Evolutionary conservation across 2,888 invertebrate genomes (phyloP).

Genomic region (Apodemia duryi): DNA sequence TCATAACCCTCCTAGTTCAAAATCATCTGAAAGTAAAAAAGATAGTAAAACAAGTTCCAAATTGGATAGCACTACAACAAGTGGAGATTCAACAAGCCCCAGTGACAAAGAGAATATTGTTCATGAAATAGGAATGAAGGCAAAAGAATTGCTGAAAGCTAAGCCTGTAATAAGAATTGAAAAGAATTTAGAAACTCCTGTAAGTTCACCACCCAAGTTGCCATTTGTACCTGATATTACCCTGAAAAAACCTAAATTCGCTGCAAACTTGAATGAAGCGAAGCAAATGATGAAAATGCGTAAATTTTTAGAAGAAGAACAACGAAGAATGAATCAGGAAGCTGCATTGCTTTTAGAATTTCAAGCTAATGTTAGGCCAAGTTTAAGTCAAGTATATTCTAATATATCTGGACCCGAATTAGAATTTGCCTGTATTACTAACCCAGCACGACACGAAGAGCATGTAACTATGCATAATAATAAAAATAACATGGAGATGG

Average conservation of each 20-base stretch:
- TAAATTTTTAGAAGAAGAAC: constrained; percentile 81
- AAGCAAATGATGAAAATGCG: constrained; percentile 83
- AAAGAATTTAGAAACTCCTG: constrained; percentile 58
- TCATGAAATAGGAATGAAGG: constrained; percentile 38
- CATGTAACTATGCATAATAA: constrained; percentile 18
- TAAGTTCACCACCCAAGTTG: constrained; percentile 54
- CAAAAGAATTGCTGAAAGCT: constrained; percentile 40
- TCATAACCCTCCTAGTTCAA: constrained; percentile 52
- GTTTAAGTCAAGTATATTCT: constrained; percentile 69
- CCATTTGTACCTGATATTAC: constrained; percentile 71
- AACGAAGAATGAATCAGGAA: constrained; percentile 75
- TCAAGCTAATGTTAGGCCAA: constrained; percentile 71
- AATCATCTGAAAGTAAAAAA: constrained; percentile 57
- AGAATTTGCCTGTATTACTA: constrained; percentile 64
- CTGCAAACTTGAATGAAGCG: constrained; percentile 83
- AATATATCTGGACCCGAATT: constrained; percentile 70
- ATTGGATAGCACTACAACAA: constrained; percentile 64
- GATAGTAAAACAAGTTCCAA: constrained; percentile 66
- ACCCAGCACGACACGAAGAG: constrained; percentile 7
- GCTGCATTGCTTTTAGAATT: constrained; percentile 68
- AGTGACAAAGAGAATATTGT: constrained; percentile 65
- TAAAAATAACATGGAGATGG: constrained; percentile 28
- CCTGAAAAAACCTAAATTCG: constrained; percentile 83
- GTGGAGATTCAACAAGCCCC: constrained; percentile 71
- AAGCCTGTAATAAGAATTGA: constrained; percentile 61